These are phyloP conservation scores for Tapirus indicus DNA, from an alignment of 2,797 vertebrate species.

Conservation along the genomic window DNA sequence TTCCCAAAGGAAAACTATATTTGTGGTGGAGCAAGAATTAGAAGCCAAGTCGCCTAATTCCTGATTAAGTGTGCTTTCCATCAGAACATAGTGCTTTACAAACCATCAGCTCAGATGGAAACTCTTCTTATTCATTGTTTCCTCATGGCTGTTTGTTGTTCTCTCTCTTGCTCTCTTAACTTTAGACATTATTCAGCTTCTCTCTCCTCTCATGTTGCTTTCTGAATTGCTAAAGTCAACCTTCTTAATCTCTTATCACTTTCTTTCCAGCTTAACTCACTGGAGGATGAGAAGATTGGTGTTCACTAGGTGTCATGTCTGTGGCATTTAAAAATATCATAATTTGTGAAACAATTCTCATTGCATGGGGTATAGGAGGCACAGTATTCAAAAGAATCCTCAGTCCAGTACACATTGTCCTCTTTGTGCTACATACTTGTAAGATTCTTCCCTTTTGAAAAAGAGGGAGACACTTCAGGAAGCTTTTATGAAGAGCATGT, in stretches of 20 bases:
- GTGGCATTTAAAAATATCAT: neutral
- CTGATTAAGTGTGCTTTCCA: fast-evolving
- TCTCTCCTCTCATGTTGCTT: fast-evolving
- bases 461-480: neutral
- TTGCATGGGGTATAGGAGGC: fast-evolving
- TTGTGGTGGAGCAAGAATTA: neutral
- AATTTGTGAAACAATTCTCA: fast-evolving
- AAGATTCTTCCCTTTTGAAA: neutral
- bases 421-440: neutral
- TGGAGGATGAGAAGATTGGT: fast-evolving
- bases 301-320: fast-evolving
- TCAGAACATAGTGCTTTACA: neutral
- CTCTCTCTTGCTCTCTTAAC: neutral
- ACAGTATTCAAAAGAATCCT: fast-evolving
- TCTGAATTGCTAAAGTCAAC: neutral
- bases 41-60: neutral
- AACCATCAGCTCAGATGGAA: neutral
- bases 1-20: neutral
- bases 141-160: neutral
- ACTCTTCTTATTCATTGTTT: neutral
- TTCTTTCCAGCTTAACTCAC: too few relatives aligned
- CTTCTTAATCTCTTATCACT: fast-evolving
- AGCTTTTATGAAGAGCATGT: neutral
- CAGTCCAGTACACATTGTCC: fast-evolving
- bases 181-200: fast-evolving